phyloP scores from a whole-genome alignment of 2,888 invertebrate species.

The Caenorhabditis panamensis region DNA sequence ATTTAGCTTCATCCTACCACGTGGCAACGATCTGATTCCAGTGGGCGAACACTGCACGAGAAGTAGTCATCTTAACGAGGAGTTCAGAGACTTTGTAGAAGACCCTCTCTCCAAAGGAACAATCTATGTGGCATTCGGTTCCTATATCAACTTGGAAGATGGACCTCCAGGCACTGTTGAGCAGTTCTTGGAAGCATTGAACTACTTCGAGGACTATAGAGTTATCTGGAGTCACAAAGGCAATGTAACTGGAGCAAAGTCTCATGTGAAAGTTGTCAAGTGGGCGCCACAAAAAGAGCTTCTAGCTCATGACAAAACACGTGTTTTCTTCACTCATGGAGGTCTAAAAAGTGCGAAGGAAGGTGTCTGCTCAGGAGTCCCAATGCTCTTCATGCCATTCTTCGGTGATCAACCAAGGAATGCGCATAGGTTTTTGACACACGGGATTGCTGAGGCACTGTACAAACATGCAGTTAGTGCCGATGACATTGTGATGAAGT shows the following conservation, averaged over 20 bases:
- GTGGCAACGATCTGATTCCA: slow-evolving; percentile 49
- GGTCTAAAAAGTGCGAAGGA: slow-evolving; percentile 72
- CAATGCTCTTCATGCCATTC: slow-evolving; percentile 70
- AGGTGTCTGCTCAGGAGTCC: slow-evolving; percentile 66
- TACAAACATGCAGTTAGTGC: slow-evolving; percentile 60
- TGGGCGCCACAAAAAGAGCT: slow-evolving; percentile 75
- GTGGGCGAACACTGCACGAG: slow-evolving; percentile 61
- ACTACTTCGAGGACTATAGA: slow-evolving; percentile 67
- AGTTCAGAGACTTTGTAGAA: slow-evolving; percentile 63
- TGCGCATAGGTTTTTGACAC: slow-evolving; percentile 62
- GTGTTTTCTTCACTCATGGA: slow-evolving; percentile 70
- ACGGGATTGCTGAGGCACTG: slow-evolving; percentile 67
- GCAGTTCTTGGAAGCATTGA: slow-evolving; percentile 67
- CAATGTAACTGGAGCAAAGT: slow-evolving; percentile 44
- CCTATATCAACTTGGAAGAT: slow-evolving; percentile 66
- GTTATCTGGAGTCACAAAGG: slow-evolving; percentile 72
- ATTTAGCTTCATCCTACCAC: slow-evolving; percentile 45
- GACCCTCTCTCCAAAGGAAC: slow-evolving; percentile 71
- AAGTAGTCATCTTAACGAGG: slow-evolving; percentile 25
- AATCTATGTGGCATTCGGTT: slow-evolving; percentile 74
- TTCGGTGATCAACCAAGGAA: slow-evolving; percentile 70
- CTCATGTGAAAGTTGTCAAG: slow-evolving; percentile 58
- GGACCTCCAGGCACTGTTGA: slow-evolving; percentile 66
- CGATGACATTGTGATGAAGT: slow-evolving; percentile 40
- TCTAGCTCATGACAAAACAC: slow-evolving; percentile 66